Percentiles rank a stretch among this genome's conserved stretches.
Evolutionary conservation across 53 echinoderm and acorn worm genomes (phyloP).

Genomic region (Echinometra lucunter): DNA sequence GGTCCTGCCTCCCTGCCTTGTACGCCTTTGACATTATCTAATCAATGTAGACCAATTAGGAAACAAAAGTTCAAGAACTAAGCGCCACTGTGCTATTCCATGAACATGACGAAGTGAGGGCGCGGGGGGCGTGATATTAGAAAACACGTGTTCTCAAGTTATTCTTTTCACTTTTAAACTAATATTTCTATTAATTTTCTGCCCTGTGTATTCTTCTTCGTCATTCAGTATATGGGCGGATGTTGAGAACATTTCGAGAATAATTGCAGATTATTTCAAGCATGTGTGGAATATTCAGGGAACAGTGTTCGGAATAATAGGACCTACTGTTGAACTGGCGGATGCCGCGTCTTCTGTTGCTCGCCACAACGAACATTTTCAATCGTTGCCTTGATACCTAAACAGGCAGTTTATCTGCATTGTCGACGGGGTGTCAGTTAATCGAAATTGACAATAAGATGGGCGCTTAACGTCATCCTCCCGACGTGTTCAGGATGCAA

Average conservation of each 20-base stretch:
- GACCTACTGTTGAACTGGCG: conserved; percentile 9
- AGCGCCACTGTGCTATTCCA: neutral
- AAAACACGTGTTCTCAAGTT: neutral
- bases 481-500: conserved; percentile 32
- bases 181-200: neutral
- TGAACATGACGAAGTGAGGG: neutral
- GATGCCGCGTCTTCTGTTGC: neutral
- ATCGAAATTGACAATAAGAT: conserved; percentile 52
- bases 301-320: neutral
- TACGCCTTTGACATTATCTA: too few species aligned
- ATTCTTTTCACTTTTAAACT: neutral
- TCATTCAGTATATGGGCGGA: neutral
- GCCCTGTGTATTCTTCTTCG: neutral
- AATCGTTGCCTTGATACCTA: neutral
- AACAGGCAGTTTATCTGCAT: conserved; percentile 55
- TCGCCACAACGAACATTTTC: neutral
- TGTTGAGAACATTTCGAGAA: conserved; percentile 21
- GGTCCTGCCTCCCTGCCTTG: too few species aligned
- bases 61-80: neutral
- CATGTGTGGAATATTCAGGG: conserved; percentile 12
- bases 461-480: conserved; percentile 39
- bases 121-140: neutral
- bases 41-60: neutral
- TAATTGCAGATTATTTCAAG: conserved; percentile 10
- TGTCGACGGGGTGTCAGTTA: conserved; percentile 45